A percentile compares a stretch with the other conserved stretches of the same genome.
These are phyloP conservation scores for Cryptoprocta ferox DNA, from an alignment of 2,797 vertebrate genomes.

Conservation along the genomic window DNA sequence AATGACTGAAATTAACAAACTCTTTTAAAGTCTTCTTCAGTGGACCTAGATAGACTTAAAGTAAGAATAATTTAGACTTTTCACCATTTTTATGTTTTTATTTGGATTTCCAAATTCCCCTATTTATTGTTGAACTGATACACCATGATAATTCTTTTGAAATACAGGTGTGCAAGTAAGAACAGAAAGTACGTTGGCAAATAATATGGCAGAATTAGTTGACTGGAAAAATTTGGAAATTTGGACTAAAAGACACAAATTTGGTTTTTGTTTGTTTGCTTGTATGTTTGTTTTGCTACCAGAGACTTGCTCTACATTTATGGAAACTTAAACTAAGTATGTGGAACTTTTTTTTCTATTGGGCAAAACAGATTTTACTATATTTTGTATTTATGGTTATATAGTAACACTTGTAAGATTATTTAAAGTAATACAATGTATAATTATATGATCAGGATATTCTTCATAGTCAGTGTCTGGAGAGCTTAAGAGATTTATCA, in stretches of 20 bases:
- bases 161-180: not conserved
- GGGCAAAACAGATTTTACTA: not conserved
- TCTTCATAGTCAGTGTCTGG: not conserved
- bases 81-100: not conserved
- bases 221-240: not conserved
- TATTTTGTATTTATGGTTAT: not conserved
- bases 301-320: not conserved
- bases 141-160: not conserved
- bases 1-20: not conserved
- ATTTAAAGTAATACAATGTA: not conserved
- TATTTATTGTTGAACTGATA: not conserved
- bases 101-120: not conserved
- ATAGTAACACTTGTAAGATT: not conserved
- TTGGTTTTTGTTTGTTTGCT: not conserved
- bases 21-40: not conserved
- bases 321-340: not conserved
- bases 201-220: not conserved
- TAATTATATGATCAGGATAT: not conserved
- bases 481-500: not conserved
- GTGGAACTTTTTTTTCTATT: not conserved
- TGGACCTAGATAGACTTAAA: not conserved
- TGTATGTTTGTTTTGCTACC: not conserved
- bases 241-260: not conserved
- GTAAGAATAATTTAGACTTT: not conserved
- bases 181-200: not conserved